A percentile compares a stretch with the other conserved stretches of the same genome.
These are phyloP conservation scores for Cantharis flavilabris DNA, from an alignment of 2,888 invertebrate species.

Conservation along the genomic window DNA sequence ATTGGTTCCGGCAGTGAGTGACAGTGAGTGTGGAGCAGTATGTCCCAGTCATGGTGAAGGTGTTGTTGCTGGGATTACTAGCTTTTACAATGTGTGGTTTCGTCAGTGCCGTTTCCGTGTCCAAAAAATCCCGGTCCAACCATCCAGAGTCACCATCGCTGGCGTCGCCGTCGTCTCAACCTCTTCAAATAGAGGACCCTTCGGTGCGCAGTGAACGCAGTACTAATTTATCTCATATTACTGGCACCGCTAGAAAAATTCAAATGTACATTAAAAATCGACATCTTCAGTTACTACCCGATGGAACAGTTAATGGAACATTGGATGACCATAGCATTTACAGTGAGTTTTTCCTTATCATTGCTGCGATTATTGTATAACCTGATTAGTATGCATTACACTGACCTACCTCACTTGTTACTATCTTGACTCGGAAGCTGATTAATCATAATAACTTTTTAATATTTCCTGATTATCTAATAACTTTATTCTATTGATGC, in stretches of 20 bases:
- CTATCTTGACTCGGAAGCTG: conserved; percentile 16
- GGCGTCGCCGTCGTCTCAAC: conserved; percentile 31
- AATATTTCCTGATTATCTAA: background rate
- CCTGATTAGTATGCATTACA: conserved; percentile 18
- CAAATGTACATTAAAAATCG: conserved; percentile 85
- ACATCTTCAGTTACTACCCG: conserved; percentile 80
- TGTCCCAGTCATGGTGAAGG: conserved; percentile 59
- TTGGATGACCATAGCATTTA: conserved; percentile 79
- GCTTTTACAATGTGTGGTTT: conserved; percentile 55
- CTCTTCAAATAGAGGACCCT: conserved; percentile 36
- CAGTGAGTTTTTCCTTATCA: conserved; percentile 67
- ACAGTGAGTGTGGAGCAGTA: conserved; percentile 50
- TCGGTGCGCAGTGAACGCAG: conserved; percentile 73
- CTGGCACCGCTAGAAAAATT: conserved; percentile 78
- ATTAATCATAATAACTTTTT: conserved; percentile 19
- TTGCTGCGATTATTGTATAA: conserved; percentile 8
- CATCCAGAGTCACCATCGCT: conserved; percentile 38
- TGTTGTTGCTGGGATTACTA: conserved; percentile 56
- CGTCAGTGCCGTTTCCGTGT: conserved; percentile 51
- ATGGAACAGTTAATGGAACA: conserved; percentile 85
- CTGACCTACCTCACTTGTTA: conserved; percentile 34
- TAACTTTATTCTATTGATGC: background rate
- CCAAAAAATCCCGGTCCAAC: conserved; percentile 39
- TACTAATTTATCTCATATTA: conserved; percentile 80
- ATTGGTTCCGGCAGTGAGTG: conserved; percentile 43